phyloP scores from a whole-genome alignment of 1,140 invertebrate genomes.

The Ceratina australensis region DNA sequence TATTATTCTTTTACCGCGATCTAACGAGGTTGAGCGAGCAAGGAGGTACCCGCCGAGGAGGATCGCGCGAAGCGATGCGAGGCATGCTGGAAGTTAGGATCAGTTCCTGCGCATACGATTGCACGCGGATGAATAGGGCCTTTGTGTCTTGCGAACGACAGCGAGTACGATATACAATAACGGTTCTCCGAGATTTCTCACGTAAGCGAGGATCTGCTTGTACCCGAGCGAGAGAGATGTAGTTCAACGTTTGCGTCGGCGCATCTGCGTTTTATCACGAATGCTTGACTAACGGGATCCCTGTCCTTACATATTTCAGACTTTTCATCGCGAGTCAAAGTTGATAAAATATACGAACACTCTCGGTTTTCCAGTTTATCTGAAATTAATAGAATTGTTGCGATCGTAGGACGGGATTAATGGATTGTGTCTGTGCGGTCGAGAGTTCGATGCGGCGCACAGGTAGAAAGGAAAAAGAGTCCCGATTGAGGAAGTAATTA shows the following conservation, averaged over 20 bases:
- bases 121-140: constrained; percentile 64
- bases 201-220: constrained; percentile 58
- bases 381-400: too few relatives aligned
- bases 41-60: constrained; percentile 43
- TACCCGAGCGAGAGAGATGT: constrained; percentile 14
- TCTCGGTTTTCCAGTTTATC: too few relatives aligned
- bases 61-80: constrained; percentile 58
- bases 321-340: too few relatives aligned
- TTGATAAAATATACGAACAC: too few relatives aligned
- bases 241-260: constrained; percentile 44
- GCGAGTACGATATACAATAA: constrained; percentile 64
- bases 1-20: constrained; percentile 42
- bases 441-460: too few relatives aligned
- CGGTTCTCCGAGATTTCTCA: constrained; percentile 63
- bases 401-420: too few relatives aligned
- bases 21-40: constrained; percentile 54
- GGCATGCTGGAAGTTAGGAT: constrained; percentile 60
- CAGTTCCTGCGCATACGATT: constrained; percentile 62
- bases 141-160: constrained; percentile 66
- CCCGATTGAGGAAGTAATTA: too few relatives aligned
- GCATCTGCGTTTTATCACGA: constrained; percentile 46
- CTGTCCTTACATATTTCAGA: not conserved
- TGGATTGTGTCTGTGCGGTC: too few relatives aligned
- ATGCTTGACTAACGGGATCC: constrained; percentile 43
- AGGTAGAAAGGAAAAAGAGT: too few relatives aligned